phyloP scores from a whole-genome alignment of 2,113 vertebrate genomes.

The Ardeotis arabs region DNA sequence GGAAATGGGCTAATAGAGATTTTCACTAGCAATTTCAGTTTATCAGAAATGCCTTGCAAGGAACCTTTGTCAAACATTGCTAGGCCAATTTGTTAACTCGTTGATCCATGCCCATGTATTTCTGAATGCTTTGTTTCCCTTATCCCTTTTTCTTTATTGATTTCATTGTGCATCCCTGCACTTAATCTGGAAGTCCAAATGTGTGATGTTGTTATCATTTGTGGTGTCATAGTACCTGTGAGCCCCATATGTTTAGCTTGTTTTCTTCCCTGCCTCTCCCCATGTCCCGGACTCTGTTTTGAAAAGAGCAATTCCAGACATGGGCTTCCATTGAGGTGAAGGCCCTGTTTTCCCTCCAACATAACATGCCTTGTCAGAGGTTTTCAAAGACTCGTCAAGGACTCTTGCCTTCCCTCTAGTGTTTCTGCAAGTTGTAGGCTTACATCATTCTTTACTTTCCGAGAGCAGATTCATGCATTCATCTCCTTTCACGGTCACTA shows the following conservation, averaged over 20 bases:
- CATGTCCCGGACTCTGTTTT: neutral
- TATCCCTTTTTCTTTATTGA: neutral
- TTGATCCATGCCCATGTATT: neutral
- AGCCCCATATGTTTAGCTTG: neutral
- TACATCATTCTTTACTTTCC: neutral
- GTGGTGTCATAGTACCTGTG: neutral
- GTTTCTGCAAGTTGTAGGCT: neutral
- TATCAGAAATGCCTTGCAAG: neutral
- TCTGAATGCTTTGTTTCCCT: neutral
- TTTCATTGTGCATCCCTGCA: neutral
- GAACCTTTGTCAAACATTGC: neutral
- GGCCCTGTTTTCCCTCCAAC: neutral
- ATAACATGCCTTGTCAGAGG: neutral
- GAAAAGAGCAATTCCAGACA: neutral
- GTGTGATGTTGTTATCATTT: neutral
- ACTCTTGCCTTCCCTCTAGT: neutral
- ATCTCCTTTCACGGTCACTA: neutral
- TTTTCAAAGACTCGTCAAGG: neutral
- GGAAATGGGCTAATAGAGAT: neutral
- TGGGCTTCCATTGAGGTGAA: neutral
- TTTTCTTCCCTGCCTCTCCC: neutral
- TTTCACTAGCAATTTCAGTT: neutral
- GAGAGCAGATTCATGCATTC: neutral
- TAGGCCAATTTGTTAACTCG: neutral
- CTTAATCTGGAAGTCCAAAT: neutral